Evolutionary conservation across 2,113 vertebrate genomes (phyloP).

Genomic region (Taurulus bubalis): DNA sequence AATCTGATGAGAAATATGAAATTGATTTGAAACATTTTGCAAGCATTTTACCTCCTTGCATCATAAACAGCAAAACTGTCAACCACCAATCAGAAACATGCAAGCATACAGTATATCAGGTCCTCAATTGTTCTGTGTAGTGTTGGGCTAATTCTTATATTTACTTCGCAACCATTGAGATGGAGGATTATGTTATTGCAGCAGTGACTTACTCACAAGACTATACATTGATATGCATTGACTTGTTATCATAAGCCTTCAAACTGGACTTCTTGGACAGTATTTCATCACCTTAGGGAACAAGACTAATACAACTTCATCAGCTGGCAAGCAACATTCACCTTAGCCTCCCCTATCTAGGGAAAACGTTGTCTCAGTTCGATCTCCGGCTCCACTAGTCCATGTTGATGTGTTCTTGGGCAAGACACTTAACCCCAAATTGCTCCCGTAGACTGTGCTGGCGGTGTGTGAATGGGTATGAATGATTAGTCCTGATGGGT

Average conservation of each 20-base stretch:
- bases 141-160: background rate
- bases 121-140: background rate
- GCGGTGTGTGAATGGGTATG: no score
- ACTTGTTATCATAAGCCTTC: constrained; percentile 24
- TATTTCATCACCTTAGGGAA: constrained; percentile 39
- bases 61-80: constrained; percentile 31
- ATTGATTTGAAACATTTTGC: background rate
- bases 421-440: no score
- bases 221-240: constrained; percentile 13
- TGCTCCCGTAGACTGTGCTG: no score
- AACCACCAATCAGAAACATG: background rate
- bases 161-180: constrained; percentile 7
- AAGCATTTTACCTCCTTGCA: constrained; percentile 38
- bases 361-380: no score
- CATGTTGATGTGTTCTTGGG: no score
- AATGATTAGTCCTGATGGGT: no score
- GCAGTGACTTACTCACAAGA: constrained; percentile 13
- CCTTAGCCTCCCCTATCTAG: constrained; percentile 44
- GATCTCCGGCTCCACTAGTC: no score
- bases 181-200: background rate
- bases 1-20: background rate
- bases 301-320: constrained; percentile 27
- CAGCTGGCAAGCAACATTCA: constrained; percentile 36
- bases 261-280: constrained; percentile 30
- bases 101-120: background rate